These are phyloP conservation scores for Parnassius apollo DNA, from an alignment of 2,888 invertebrate species.

Conservation along the genomic window DNA sequence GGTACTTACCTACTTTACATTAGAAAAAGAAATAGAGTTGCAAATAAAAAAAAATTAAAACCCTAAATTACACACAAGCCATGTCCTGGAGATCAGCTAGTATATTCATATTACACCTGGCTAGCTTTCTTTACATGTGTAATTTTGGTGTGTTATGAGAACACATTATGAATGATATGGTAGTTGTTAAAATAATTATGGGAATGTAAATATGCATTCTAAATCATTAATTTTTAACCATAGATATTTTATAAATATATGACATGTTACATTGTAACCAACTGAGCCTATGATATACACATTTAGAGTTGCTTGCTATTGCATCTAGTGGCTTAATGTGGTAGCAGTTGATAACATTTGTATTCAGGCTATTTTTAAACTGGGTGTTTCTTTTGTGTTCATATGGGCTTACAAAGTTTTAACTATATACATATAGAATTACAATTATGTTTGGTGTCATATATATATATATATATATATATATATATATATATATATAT, in stretches of 20 bases:
- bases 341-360: conserved; percentile 21
- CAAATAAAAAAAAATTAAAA: too few relatives aligned
- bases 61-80: too few relatives aligned
- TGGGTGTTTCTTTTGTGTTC: conserved; percentile 22
- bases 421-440: background rate
- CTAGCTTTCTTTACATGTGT: too few relatives aligned
- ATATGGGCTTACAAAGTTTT: background rate
- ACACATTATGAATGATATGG: too few relatives aligned
- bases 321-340: conserved; percentile 1
- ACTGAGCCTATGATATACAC: background rate
- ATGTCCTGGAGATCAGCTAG: too few relatives aligned
- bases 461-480: background rate
- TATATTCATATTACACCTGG: too few relatives aligned
- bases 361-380: conserved; percentile 24
- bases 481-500: background rate
- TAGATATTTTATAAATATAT: conserved; percentile 4
- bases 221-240: background rate
- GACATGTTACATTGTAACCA: background rate
- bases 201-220: too few relatives aligned
- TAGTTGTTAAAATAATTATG: too few relatives aligned
- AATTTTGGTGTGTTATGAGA: too few relatives aligned
- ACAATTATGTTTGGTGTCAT: background rate
- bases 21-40: too few relatives aligned
- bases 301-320: conserved; percentile 1
- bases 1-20: too few relatives aligned